Evolutionary conservation across 92 coral and sea anemone genomes (phyloP).

Genomic region (Pocillopora meandrina): DNA sequence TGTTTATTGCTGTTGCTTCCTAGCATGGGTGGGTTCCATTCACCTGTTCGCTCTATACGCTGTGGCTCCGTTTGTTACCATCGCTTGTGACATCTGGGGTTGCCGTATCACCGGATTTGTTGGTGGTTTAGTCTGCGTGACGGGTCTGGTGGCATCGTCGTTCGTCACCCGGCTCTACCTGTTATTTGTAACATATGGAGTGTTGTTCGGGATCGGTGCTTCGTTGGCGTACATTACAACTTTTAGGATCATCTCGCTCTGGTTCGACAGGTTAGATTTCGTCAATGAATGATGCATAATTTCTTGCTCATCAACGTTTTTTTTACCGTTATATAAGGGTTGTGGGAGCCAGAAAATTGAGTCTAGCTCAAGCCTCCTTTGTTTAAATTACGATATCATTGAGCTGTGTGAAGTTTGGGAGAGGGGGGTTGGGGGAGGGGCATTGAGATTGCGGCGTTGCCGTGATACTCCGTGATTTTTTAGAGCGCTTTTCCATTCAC

Average conservation of each 20-base stretch:
- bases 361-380: too few relatives aligned
- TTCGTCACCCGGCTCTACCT: slow-evolving; percentile 3
- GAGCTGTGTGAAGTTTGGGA: too few relatives aligned
- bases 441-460: too few relatives aligned
- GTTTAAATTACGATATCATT: too few relatives aligned
- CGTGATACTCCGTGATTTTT: too few relatives aligned
- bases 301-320: too few relatives aligned
- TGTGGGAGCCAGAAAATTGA: too few relatives aligned
- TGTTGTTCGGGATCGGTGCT: slow-evolving; percentile 21
- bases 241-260: slow-evolving; percentile 1
- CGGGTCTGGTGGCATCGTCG: slow-evolving; percentile 16
- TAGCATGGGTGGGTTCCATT: slow-evolving; percentile 28
- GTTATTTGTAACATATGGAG: slow-evolving; percentile 22
- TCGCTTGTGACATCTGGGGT: slow-evolving; percentile 19
- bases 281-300: background rate
- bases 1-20: too few relatives aligned
- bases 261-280: slow-evolving; percentile 18
- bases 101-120: slow-evolving; percentile 25
- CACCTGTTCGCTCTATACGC: background rate
- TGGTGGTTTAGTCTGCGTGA: slow-evolving; percentile 22
- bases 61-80: slow-evolving; percentile 23
- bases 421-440: too few relatives aligned
- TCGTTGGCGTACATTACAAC: slow-evolving; percentile 16
- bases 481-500: too few relatives aligned
- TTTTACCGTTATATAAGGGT: too few relatives aligned